Conservation (phyloP, 1,140 invertebrate genomes). For the Brachionus paranguensis region DNA sequence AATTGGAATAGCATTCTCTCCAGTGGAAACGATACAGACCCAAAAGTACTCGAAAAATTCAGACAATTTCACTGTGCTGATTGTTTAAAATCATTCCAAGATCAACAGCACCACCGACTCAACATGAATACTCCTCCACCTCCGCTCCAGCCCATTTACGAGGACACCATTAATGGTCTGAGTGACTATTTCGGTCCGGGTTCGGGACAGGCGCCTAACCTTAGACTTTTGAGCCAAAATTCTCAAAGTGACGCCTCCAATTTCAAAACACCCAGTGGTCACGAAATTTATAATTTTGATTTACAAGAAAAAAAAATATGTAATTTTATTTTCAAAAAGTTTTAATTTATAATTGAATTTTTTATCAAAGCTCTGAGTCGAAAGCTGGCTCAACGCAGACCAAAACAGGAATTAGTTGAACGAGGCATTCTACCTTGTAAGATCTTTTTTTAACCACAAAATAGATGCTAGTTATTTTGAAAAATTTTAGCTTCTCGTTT, state of each 20-base stretch:
- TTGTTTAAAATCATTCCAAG: slow-evolving; percentile 40
- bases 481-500: neutral
- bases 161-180: slow-evolving; percentile 9
- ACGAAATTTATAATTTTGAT: neutral
- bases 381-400: neutral
- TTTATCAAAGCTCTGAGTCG: slow-evolving; percentile 24
- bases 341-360: neutral
- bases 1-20: slow-evolving; percentile 14
- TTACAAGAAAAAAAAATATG: slow-evolving; percentile 22
- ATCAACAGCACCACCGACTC: neutral
- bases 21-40: slow-evolving; percentile 16
- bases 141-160: neutral
- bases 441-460: neutral
- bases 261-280: neutral
- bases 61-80: slow-evolving; percentile 40
- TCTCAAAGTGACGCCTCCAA: neutral
- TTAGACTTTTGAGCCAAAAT: neutral
- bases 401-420: slow-evolving; percentile 21
- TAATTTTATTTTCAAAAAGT: neutral
- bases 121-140: slow-evolving; percentile 35
- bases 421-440: slow-evolving; percentile 29
- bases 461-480: neutral
- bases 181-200: slow-evolving; percentile 9
- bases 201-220: neutral
- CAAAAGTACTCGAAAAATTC: slow-evolving; percentile 14